These are phyloP conservation scores for Ctenoplectra terminalis DNA, from an alignment of 1,140 invertebrate species.

Conservation along the genomic window DNA sequence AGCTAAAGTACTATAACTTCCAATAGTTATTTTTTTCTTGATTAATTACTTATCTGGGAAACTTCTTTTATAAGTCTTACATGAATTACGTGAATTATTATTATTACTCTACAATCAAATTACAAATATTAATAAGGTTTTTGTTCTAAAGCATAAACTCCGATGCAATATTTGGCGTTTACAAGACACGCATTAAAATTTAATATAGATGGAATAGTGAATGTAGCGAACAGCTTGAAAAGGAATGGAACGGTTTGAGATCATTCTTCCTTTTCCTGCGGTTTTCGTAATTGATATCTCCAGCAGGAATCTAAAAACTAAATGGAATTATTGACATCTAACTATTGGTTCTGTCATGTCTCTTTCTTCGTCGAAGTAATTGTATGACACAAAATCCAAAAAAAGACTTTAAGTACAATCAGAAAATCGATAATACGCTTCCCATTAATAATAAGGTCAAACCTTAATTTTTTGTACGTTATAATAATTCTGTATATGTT, in stretches of 20 bases:
- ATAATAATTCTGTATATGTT: too few species aligned
- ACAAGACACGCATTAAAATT: background rate
- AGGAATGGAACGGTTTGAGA: background rate
- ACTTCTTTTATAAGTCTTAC: background rate
- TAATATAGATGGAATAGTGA: background rate
- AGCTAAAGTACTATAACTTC: too few species aligned
- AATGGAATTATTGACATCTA: slow-evolving; percentile 43
- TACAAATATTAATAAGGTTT: background rate
- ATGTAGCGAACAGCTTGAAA: slow-evolving; percentile 19
- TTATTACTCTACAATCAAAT: too few species aligned
- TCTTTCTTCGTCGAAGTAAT: background rate
- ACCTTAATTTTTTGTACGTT: too few species aligned
- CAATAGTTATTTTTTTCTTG: too few species aligned
- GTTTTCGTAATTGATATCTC: slow-evolving; percentile 20
- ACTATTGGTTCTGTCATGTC: background rate
- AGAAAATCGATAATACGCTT: background rate
- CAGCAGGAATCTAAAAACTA: background rate
- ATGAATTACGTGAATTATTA: background rate
- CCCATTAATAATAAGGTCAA: background rate
- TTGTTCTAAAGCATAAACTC: too few species aligned
- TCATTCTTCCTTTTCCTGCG: background rate
- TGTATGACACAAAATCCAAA: background rate
- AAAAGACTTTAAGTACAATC: background rate
- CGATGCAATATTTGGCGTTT: background rate
- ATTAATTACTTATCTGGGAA: too few species aligned